These are phyloP conservation scores for Heliornis fulica DNA, from an alignment of 2,113 vertebrate genomes.

Conservation along the genomic window DNA sequence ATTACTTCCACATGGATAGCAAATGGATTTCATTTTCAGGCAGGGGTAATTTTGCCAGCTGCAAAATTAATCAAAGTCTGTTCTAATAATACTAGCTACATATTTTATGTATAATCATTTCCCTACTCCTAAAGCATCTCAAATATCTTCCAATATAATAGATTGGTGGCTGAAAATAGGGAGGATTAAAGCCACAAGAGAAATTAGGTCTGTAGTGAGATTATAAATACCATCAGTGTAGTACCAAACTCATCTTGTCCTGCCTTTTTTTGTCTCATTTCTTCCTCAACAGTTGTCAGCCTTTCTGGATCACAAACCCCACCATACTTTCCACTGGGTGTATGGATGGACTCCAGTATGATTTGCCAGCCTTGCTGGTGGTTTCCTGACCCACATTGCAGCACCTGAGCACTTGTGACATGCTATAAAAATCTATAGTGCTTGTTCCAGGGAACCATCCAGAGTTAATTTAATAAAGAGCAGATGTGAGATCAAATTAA, in stretches of 20 bases:
- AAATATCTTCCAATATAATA: background rate
- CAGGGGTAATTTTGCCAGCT: constrained; percentile 16
- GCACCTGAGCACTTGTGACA: background rate
- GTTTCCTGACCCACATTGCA: background rate
- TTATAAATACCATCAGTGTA: background rate
- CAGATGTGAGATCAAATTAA: background rate
- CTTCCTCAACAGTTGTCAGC: background rate
- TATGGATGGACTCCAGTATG: background rate
- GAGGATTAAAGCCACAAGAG: background rate
- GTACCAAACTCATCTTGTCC: background rate
- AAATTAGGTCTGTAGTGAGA: constrained; percentile 9
- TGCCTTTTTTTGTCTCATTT: background rate
- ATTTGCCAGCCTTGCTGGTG: background rate
- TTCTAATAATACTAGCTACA: constrained; percentile 34
- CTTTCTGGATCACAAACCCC: background rate
- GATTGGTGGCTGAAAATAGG: background rate
- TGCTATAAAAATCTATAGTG: background rate
- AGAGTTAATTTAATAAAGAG: background rate
- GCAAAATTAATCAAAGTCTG: constrained; percentile 46
- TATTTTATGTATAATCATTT: constrained; percentile 30
- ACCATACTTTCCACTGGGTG: background rate
- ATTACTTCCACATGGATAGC: background rate
- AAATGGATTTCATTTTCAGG: constrained; percentile 41
- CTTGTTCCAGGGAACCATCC: background rate
- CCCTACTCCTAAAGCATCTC: background rate